phyloP scores from a whole-genome alignment of 2,113 vertebrate genomes.

The Speoplatyrhinus poulsoni region DNA sequence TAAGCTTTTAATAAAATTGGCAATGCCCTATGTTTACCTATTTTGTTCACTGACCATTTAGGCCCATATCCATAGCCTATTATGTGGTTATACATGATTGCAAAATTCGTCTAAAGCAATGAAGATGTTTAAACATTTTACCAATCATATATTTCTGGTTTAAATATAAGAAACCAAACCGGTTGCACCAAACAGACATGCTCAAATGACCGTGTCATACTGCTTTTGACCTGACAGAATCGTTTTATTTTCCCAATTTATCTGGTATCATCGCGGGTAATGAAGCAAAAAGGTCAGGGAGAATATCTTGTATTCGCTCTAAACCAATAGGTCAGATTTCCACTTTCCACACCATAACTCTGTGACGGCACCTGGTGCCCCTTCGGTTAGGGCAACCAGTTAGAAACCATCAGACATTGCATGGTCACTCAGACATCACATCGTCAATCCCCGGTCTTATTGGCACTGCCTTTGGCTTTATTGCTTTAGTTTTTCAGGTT shows the following conservation, averaged over 20 bases:
- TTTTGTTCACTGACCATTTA: too few relatives aligned
- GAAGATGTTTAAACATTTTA: background rate
- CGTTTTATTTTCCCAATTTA: slow-evolving; percentile 55
- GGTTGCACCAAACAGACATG: too few relatives aligned
- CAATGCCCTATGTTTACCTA: too few relatives aligned
- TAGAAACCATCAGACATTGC: slow-evolving; percentile 38
- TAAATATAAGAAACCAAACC: background rate
- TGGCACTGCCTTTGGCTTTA: slow-evolving; percentile 41
- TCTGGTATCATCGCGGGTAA: slow-evolving; percentile 59
- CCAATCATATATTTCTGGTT: background rate
- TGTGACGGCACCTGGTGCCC: slow-evolving; percentile 68
- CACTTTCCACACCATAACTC: slow-evolving; percentile 61
- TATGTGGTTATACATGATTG: background rate
- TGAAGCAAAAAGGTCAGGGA: slow-evolving; percentile 67
- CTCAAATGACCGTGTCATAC: background rate
- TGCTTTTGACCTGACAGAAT: slow-evolving; percentile 21
- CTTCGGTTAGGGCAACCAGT: slow-evolving; percentile 60
- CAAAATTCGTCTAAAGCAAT: background rate
- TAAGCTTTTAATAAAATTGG: too few relatives aligned
- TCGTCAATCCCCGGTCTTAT: slow-evolving; percentile 61
- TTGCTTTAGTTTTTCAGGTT: too few relatives aligned
- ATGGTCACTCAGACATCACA: slow-evolving; percentile 60
- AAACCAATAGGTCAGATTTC: slow-evolving; percentile 69
- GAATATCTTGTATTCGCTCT: slow-evolving; percentile 60
- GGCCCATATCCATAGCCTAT: background rate